These are phyloP conservation scores for Ceyx erithaca DNA, from an alignment of 2,797 vertebrate genomes.

Conservation along the genomic window DNA sequence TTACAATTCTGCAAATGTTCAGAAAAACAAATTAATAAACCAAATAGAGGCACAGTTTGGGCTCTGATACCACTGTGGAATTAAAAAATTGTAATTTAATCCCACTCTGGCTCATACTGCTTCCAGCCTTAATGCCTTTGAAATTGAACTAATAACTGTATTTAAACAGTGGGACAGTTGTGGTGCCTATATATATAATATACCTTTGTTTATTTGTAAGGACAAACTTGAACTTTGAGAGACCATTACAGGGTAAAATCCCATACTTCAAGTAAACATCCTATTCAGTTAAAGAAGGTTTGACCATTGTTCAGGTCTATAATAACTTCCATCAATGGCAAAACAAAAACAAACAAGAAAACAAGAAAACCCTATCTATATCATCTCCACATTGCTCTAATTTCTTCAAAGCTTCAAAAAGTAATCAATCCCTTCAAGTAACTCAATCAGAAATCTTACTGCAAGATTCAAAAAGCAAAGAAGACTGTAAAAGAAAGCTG, in stretches of 20 bases:
- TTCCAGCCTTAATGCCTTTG: slow-evolving; percentile 43
- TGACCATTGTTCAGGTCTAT: background rate
- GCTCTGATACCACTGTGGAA: slow-evolving; percentile 35
- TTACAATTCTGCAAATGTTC: slow-evolving; percentile 53
- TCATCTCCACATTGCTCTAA: background rate
- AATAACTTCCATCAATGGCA: background rate
- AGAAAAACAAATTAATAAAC: slow-evolving; percentile 68
- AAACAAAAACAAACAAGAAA: background rate
- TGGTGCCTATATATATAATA: background rate
- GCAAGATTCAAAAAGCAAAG: background rate
- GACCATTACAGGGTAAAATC: background rate
- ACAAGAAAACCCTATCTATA: background rate
- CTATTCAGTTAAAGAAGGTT: background rate
- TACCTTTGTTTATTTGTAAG: background rate
- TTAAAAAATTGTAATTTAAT: slow-evolving; percentile 44
- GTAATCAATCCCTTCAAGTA: background rate
- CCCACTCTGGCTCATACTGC: background rate
- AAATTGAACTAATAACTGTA: background rate
- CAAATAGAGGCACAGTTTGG: slow-evolving; percentile 37
- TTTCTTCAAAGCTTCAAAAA: background rate
- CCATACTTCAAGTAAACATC: background rate
- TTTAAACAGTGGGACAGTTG: slow-evolving; percentile 8
- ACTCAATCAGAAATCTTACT: background rate
- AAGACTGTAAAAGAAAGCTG: background rate
- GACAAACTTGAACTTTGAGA: background rate